Percentiles rank a stretch among this genome's conserved stretches.
These are phyloP conservation scores for Hippocampus abdominalis DNA, from an alignment of 2,113 vertebrate genomes.

Conservation along the genomic window DNA sequence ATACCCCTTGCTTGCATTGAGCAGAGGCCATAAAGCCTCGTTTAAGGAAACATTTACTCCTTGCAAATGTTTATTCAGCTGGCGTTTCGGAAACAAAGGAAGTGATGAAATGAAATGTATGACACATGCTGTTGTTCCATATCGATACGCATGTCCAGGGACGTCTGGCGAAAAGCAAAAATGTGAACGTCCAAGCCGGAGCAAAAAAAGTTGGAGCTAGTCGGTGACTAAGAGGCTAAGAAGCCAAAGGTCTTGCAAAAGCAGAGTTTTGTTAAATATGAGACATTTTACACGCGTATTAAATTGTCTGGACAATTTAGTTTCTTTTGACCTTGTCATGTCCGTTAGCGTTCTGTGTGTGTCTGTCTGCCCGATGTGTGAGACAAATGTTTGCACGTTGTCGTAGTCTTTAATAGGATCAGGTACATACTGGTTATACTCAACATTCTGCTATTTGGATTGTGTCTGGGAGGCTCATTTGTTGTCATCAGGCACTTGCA, in stretches of 20 bases:
- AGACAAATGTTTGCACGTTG: slow-evolving; percentile 66
- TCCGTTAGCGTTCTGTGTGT: slow-evolving; percentile 24
- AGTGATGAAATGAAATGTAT: slow-evolving; percentile 77
- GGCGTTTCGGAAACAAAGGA: slow-evolving; percentile 82
- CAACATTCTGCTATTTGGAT: slow-evolving; percentile 58
- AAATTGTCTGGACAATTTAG: slow-evolving; percentile 20
- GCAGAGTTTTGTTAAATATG: not conserved
- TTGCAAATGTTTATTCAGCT: not conserved
- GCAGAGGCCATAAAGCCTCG: not conserved
- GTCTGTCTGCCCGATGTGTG: slow-evolving; percentile 62
- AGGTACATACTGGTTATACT: slow-evolving; percentile 64
- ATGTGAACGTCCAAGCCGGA: not conserved
- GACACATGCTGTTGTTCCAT: slow-evolving; percentile 50
- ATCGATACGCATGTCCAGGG: slow-evolving; percentile 63
- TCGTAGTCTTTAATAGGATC: slow-evolving; percentile 53
- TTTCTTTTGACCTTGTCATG: slow-evolving; percentile 53
- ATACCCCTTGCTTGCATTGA: not conserved
- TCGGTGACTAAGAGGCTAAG: slow-evolving; percentile 40
- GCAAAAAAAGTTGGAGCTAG: not conserved
- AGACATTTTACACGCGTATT: slow-evolving; percentile 1
- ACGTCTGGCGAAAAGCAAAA: slow-evolving; percentile 17
- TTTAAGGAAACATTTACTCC: not conserved
- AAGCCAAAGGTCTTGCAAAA: slow-evolving; percentile 10
- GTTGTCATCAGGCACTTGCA: slow-evolving; percentile 59
- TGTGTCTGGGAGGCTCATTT: slow-evolving; percentile 49